Percentiles rank a stretch among this genome's conserved stretches.
phyloP scores from a whole-genome alignment of 2,113 vertebrate species.

The Nothocercus julius region DNA sequence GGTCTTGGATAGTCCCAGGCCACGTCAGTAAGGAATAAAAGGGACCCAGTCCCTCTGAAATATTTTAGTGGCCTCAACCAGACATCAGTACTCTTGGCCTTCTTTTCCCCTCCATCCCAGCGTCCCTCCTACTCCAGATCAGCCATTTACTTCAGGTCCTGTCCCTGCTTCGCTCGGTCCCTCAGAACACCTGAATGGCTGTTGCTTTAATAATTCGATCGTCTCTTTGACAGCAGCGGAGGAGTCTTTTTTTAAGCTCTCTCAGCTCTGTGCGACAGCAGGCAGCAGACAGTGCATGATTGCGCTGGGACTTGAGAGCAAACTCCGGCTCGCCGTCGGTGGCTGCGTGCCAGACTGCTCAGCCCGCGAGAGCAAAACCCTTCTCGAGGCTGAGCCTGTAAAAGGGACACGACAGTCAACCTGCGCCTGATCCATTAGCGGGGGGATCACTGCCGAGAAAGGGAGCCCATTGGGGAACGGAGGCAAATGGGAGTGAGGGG shows the following conservation, averaged over 20 bases:
- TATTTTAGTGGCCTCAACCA: background rate
- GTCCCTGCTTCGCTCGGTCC: background rate
- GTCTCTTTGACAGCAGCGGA: conserved; percentile 54
- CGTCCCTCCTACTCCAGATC: background rate
- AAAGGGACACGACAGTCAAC: conserved; percentile 58
- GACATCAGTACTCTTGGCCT: background rate
- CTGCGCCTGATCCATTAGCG: conserved; percentile 40
- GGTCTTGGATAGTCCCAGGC: background rate
- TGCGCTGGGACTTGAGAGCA: conserved; percentile 68
- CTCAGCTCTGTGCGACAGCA: conserved; percentile 39
- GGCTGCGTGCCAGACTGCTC: conserved; percentile 58
- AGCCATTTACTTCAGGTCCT: background rate
- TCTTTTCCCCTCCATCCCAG: background rate
- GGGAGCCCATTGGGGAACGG: conserved; percentile 29
- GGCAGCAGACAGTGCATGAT: conserved; percentile 72
- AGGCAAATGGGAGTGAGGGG: background rate
- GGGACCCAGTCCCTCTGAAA: background rate
- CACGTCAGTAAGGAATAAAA: background rate
- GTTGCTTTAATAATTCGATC: conserved; percentile 60
- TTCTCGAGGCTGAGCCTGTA: conserved; percentile 48
- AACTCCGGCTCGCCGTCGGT: conserved; percentile 47
- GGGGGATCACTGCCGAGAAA: conserved; percentile 11
- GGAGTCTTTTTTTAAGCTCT: conserved; percentile 66
- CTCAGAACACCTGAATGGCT: conserved; percentile 25
- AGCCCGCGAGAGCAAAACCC: conserved; percentile 50